Evolutionary conservation across 2,888 invertebrate genomes (phyloP).

Genomic region (Penaeus monodon): DNA sequence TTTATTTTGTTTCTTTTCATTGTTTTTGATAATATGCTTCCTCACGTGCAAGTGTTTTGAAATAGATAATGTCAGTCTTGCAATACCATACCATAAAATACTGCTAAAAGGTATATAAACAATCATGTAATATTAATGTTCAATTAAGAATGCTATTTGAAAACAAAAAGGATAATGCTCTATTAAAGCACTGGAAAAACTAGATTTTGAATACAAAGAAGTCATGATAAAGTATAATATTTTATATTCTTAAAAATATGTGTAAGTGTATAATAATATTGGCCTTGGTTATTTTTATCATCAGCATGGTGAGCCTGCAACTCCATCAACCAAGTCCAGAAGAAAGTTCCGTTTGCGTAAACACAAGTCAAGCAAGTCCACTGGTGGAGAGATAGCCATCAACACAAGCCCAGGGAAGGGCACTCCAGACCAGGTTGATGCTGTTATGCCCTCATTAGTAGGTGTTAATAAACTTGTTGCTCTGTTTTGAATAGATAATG

Average conservation of each 20-base stretch:
- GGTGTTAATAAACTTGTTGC: neutral
- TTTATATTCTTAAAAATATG: neutral
- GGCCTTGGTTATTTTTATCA: neutral
- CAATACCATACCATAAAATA: too few relatives aligned
- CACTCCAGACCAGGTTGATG: slow-evolving; percentile 49
- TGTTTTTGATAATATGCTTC: too few relatives aligned
- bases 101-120: too few relatives aligned
- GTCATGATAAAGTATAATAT: neutral
- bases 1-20: too few relatives aligned
- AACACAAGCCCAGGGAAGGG: slow-evolving; percentile 42
- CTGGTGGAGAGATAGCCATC: slow-evolving; percentile 44
- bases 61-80: too few relatives aligned
- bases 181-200: too few relatives aligned
- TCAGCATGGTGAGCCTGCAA: slow-evolving; percentile 60
- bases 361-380: slow-evolving; percentile 58
- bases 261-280: neutral
- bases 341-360: slow-evolving; percentile 65
- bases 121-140: too few relatives aligned
- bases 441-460: slow-evolving; percentile 49
- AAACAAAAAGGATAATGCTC: too few relatives aligned
- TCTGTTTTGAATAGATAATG: neutral
- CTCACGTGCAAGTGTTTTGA: too few relatives aligned
- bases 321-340: slow-evolving; percentile 64
- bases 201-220: too few relatives aligned
- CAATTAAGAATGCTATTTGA: too few relatives aligned